These are phyloP conservation scores for Leucoraja erinaceus DNA, from an alignment of 2,113 vertebrate species.

Conservation along the genomic window DNA sequence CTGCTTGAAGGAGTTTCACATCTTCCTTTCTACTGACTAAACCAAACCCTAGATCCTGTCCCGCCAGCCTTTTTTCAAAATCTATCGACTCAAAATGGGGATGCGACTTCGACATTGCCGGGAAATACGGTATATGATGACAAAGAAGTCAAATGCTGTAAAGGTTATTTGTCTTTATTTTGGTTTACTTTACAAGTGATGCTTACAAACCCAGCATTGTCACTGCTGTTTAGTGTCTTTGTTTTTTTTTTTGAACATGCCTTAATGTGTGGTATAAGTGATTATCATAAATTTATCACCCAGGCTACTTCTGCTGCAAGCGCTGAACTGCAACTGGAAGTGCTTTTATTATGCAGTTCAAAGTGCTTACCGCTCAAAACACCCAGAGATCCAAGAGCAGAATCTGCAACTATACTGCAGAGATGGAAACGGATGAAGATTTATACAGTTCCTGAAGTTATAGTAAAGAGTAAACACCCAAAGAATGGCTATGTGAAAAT, in stretches of 20 bases:
- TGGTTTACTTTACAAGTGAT: background rate
- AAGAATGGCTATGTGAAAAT: background rate
- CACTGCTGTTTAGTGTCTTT: background rate
- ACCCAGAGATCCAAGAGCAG: background rate
- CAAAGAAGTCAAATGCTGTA: slow-evolving; percentile 13
- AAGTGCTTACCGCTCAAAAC: background rate
- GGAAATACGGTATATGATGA: background rate
- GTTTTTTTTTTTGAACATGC: background rate
- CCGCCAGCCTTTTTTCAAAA: no score
- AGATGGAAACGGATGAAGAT: background rate
- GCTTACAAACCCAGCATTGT: background rate
- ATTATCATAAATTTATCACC: background rate
- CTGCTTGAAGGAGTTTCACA: no score
- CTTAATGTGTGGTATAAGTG: background rate
- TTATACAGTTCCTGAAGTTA: background rate
- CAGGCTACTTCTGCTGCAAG: background rate
- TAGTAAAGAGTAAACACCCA: background rate
- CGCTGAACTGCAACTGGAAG: background rate
- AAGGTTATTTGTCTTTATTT: background rate
- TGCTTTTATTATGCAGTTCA: background rate
- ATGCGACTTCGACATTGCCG: no score
- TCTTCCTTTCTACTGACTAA: no score
- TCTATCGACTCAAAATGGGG: no score
- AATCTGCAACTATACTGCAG: background rate
- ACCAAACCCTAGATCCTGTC: no score